These are phyloP conservation scores for Rhagonycha fulva DNA, from an alignment of 2,888 invertebrate species.

Conservation along the genomic window DNA sequence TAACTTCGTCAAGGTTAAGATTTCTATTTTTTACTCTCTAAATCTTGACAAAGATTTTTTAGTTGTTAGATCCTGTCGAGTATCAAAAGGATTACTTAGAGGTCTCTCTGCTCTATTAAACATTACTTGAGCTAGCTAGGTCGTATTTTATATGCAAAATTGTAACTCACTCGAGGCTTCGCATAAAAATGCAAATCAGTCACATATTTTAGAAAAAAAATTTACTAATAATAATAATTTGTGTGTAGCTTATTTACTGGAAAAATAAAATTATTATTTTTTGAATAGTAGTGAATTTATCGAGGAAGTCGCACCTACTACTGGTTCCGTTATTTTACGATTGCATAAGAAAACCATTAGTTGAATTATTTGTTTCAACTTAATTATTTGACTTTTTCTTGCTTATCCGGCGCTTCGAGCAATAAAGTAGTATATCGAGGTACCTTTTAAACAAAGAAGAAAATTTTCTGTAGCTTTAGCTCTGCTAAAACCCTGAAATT, in stretches of 20 bases:
- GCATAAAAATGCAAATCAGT: not conserved
- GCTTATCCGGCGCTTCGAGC: not conserved
- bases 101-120: not conserved
- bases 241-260: too few relatives aligned
- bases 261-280: not conserved
- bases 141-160: not conserved
- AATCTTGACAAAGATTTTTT: not conserved
- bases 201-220: not conserved
- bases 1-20: too few relatives aligned
- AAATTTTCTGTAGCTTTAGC: too few relatives aligned
- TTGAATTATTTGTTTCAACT: not conserved
- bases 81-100: not conserved
- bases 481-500: too few relatives aligned
- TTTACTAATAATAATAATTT: too few relatives aligned
- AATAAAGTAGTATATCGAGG: not conserved
- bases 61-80: not conserved
- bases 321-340: not conserved
- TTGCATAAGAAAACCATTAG: not conserved
- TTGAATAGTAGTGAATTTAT: not conserved
- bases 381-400: not conserved
- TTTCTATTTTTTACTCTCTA: too few relatives aligned
- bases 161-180: not conserved
- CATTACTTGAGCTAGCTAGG: not conserved
- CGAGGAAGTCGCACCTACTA: not conserved
- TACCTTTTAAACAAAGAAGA: not conserved